Base-by-base conservation (phyloP, 2,888 invertebrate species). In the Alitta virens region DNA sequence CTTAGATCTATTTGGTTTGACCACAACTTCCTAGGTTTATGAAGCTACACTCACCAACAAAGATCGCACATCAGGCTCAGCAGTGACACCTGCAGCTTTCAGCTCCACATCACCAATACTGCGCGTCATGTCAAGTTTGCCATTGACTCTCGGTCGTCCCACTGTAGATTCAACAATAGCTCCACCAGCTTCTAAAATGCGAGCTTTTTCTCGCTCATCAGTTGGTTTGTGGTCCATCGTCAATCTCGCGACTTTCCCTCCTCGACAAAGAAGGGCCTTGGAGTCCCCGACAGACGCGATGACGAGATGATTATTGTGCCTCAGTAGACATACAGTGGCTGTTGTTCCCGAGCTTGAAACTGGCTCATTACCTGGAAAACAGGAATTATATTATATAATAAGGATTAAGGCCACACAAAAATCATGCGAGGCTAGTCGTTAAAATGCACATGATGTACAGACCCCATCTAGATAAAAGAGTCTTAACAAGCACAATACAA, bases 221-320 rank as follows among this genome's bases (percentile, higher is more conserved):
- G 82, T 81, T 3, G 84, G 84, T 57, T 77, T 74, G 73, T 85
- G 85, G 68, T 85, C 85, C 54, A 74, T 72, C 1, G 85, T 83
- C 26, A 85, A 75, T 43, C 81, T 76, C 16, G 79, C 65, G 1
- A 83, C 78, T 55, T 78, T 77, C 1, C 84, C 84, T 46, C 80
- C 77, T 2, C 85, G 78, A 71, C 84, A 85, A 49, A 85, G 68
- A 42, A 85, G 75, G n/a, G 84, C 85, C 40, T 84, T 72, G 52
- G 83, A 83, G 72, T 85, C 85, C 7, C 85, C 85, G 12, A 84
- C 85, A 73, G 85, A 84, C 2, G 79, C 85, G 2, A 85, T 75
- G 0, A 79, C 81, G 16, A 85, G 75, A 62, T 84, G 80, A 14
- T 81, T 76, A 56, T 82, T 83, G 66, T 83, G 78, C 2, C 78